Evolutionary conservation across 2,797 vertebrate genomes (phyloP).

Genomic region (Dendrocincla fuliginosa): DNA sequence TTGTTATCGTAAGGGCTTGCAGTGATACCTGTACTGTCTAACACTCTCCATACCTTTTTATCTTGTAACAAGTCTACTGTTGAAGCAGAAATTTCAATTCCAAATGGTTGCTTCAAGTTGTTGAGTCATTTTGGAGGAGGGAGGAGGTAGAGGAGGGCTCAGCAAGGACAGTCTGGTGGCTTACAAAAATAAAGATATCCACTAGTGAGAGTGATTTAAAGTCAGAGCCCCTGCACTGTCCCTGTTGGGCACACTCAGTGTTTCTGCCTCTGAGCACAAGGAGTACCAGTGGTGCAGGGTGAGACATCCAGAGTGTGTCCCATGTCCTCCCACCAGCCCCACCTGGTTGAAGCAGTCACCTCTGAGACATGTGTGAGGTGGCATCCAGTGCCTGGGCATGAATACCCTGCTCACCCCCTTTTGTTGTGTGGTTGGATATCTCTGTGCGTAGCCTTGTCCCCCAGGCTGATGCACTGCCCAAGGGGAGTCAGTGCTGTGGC

Average conservation of each 20-base stretch:
- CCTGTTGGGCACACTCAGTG: neutral
- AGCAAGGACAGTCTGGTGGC: accelerated
- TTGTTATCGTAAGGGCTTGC: neutral
- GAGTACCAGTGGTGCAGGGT: neutral
- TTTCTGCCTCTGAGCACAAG: neutral
- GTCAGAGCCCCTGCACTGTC: neutral
- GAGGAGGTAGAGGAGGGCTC: neutral
- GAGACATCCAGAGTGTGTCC: accelerated
- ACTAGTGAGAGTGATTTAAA: neutral
- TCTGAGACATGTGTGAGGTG: neutral
- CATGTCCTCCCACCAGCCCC: too few relatives aligned
- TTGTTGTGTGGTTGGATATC: neutral
- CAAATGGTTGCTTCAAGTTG: neutral
- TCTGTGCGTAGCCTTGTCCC: neutral
- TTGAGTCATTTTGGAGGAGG: neutral
- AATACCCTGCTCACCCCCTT: neutral
- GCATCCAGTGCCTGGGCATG: too few relatives aligned
- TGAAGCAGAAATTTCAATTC: neutral
- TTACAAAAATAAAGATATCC: neutral
- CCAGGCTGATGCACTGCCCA: neutral
- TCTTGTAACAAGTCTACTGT: neutral
- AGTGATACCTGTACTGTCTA: neutral
- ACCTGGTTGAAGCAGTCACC: accelerated
- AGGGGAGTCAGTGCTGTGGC: neutral
- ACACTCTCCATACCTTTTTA: neutral